A percentile compares a stretch with the other conserved stretches of the same genome.
phyloP scores from a whole-genome alignment of 2,888 invertebrate genomes.

The Auanema freiburgensis region DNA sequence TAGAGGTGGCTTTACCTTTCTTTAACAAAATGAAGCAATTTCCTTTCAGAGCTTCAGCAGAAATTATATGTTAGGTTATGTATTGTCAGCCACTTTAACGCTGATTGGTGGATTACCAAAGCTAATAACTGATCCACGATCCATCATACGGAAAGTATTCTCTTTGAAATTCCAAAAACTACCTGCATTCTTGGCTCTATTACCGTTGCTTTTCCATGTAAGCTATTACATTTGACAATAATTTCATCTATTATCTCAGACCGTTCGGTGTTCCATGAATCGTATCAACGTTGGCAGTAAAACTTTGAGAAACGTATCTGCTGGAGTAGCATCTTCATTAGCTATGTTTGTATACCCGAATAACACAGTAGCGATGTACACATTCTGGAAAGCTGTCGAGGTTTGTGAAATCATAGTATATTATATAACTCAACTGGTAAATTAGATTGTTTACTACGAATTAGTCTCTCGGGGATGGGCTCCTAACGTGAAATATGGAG shows the following conservation, averaged over 20 bases:
- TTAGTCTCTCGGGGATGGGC: constrained; percentile 74
- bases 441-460: constrained; percentile 76
- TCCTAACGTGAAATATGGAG: constrained; percentile 76
- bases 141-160: constrained; percentile 20
- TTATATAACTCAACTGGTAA: too few relatives aligned
- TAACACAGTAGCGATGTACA: constrained; percentile 79
- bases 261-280: constrained; percentile 73
- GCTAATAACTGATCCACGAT: constrained; percentile 29
- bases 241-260: too few relatives aligned
- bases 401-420: constrained; percentile 66
- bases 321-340: constrained; percentile 39
- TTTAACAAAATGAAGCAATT: too few relatives aligned
- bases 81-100: constrained; percentile 37
- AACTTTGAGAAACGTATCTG: constrained; percentile 48
- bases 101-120: constrained; percentile 23
- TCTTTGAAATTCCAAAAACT: constrained; percentile 36
- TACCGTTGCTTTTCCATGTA: constrained; percentile 60
- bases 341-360: constrained; percentile 75
- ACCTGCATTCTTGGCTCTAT: constrained; percentile 50
- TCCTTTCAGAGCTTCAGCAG: constrained; percentile 41
- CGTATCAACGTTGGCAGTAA: constrained; percentile 69
- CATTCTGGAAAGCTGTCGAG: constrained; percentile 82
- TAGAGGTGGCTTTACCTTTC: too few relatives aligned
- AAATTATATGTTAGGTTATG: constrained; percentile 64
- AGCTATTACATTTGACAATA: too few relatives aligned